A percentile compares a stretch with the other conserved stretches of the same genome.
These are phyloP conservation scores for Aphelenchoides bicaudatus DNA, from an alignment of 2,888 invertebrate genomes.

Conservation along the genomic window DNA sequence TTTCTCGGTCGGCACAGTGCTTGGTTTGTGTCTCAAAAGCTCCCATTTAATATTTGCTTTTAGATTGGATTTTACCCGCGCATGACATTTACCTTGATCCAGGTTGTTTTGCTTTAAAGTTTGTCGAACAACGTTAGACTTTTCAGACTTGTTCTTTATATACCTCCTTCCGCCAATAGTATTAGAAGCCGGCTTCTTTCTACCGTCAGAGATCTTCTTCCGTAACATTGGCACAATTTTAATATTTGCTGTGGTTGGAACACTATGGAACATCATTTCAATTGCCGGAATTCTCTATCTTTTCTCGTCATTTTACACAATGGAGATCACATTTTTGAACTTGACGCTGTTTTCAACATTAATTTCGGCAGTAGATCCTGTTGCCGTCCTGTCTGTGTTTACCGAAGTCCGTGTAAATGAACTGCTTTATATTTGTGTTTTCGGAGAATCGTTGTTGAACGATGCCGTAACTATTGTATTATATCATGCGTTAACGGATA, in stretches of 20 bases:
- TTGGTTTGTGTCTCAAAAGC: slow-evolving; percentile 26
- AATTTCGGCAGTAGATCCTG: slow-evolving; percentile 56
- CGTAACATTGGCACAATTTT: slow-evolving; percentile 89
- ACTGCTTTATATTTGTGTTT: slow-evolving; percentile 78
- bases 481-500: slow-evolving; percentile 40
- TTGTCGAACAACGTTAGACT: too few relatives aligned
- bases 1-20: slow-evolving; percentile 30
- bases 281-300: slow-evolving; percentile 56
- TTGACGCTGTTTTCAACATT: slow-evolving; percentile 40
- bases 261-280: slow-evolving; percentile 82
- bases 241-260: slow-evolving; percentile 83
- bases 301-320: slow-evolving; percentile 23
- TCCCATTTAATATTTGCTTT: too few relatives aligned
- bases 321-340: slow-evolving; percentile 28
- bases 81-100: slow-evolving; percentile 36
- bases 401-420: slow-evolving; percentile 40
- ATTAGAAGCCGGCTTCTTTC: slow-evolving; percentile 94
- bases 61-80: too few relatives aligned
- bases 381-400: slow-evolving; percentile 51
- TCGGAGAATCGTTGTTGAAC: slow-evolving; percentile 93
- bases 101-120: too few relatives aligned
- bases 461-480: slow-evolving; percentile 88
- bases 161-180: slow-evolving; percentile 97
- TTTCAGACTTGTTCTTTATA: slow-evolving; percentile 86
- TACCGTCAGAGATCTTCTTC: slow-evolving; percentile 94